Percentiles rank a stretch among this genome's conserved stretches.
Conservation (phyloP, 1,140 invertebrate genomes). For the Zaprionus inermis region DNA sequence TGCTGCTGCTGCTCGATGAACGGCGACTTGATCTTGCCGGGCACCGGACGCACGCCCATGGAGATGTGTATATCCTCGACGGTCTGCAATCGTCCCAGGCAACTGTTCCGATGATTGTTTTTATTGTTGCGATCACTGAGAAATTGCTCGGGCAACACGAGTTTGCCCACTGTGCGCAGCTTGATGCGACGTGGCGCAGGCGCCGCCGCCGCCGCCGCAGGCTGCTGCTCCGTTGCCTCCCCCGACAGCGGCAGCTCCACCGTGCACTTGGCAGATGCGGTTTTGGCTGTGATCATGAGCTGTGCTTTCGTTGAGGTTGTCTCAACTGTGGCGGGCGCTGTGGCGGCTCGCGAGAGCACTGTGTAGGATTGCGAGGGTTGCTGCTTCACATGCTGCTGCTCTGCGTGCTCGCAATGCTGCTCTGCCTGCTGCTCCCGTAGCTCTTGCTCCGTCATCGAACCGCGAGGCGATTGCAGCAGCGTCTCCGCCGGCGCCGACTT, state of each 20-base stretch:
- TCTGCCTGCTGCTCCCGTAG: constrained; percentile 1
- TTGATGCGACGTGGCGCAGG: constrained; percentile 42
- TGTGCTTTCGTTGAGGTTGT: neutral
- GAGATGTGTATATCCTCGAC: constrained; percentile 52
- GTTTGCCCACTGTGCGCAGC: constrained; percentile 71
- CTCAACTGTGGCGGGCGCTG: constrained; percentile 40
- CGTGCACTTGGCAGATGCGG: neutral
- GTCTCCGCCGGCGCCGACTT: constrained; percentile 60
- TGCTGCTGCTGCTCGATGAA: constrained; percentile 75
- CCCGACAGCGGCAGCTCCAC: neutral
- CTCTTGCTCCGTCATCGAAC: constrained; percentile 47
- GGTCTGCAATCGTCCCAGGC: constrained; percentile 47
- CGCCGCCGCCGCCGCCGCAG: neutral
- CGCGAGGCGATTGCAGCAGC: constrained; percentile 70
- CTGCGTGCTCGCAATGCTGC: constrained; percentile 14
- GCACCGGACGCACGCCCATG: constrained; percentile 56
- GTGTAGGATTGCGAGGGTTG: constrained; percentile 44
- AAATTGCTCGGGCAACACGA: constrained; percentile 69
- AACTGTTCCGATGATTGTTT: constrained; percentile 32
- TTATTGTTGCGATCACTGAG: constrained; percentile 62
- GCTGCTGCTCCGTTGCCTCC: neutral
- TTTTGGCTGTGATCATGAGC: constrained; percentile 41
- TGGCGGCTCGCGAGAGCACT: constrained; percentile 53
- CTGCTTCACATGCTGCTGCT: constrained; percentile 10
- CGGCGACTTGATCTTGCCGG: constrained; percentile 76